Evolutionary conservation across 2,113 vertebrate genomes (phyloP), one percentile per base, ranked within the genome.

Genomic region (Scatophagus argus): DNA sequence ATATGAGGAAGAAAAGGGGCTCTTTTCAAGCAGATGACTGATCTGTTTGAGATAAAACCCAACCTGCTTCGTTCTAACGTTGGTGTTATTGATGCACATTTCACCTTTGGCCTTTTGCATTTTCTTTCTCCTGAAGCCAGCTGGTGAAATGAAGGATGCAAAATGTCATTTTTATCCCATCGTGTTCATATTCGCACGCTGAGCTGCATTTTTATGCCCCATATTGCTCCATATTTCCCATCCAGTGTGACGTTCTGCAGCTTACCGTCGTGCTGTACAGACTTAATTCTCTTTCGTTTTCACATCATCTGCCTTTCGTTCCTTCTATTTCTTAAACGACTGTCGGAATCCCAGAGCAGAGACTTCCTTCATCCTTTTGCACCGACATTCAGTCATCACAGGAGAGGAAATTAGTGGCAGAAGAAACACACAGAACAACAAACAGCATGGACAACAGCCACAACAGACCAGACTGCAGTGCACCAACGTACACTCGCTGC

Each of bases 41-140:
- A 60, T 61, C 32, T 46, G 36, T 74, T 67, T 23, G 25, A 69
- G 43, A 36, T 7, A 8, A 72, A 39, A 58, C 55, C 27, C 14
- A 43, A 39, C 46, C 36, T 31, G 17, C 5, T 17, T 17, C 36
- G 14, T 11, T 31, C 43, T 0, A 39, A 32, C 59, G 14, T 23
- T 0, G 27, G 38, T 25, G 5, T 0, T 21, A 3, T 16, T 59
- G 14, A 31, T 5, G 29, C 27, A 5, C 6, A n/a, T 47, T 46
- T 63, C 38, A 39, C 47, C 43, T 31, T 49, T 44, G 29, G 17
- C n/a, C n/a, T 21, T 0, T 55, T 43, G 39, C 39, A 13, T 63
- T 56, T 19, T 58, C 19, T 13, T 16, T 13, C 14, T 47, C 16
- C 34, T 59, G 43, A 5, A 31, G 36, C 36, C 9, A 32, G 6